Percentiles rank a stretch among this genome's conserved stretches.
Conservation (phyloP, 2,888 invertebrate species). For the Pterostichus madidus region DNA sequence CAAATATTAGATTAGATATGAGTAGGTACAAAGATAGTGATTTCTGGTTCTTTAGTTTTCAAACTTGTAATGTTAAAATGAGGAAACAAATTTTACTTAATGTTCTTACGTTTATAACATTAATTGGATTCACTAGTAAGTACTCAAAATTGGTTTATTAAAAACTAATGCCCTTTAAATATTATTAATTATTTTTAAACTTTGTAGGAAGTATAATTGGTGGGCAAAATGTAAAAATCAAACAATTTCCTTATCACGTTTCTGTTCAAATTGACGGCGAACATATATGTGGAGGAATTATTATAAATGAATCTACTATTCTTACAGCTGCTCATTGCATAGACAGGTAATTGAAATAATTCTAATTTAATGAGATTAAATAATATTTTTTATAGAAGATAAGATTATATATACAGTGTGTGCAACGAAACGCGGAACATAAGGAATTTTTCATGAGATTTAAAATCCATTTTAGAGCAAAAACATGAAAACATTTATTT, state of each 20-base stretch:
- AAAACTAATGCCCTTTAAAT: background rate
- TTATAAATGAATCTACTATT: constrained; percentile 22
- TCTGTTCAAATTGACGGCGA: constrained; percentile 10
- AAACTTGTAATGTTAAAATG: too few species aligned
- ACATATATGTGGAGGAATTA: constrained; percentile 20
- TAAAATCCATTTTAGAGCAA: too few species aligned
- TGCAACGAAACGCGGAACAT: too few species aligned
- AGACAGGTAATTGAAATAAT: background rate
- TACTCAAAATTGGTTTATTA: background rate
- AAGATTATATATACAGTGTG: too few species aligned
- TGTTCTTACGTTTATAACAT: background rate
- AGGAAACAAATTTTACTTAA: background rate
- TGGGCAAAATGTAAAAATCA: constrained; percentile 32
- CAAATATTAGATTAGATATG: too few species aligned
- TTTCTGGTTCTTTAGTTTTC: too few species aligned
- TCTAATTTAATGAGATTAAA: too few species aligned
- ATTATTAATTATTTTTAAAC: too few species aligned
- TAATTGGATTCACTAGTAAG: background rate
- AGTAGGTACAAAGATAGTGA: too few species aligned
- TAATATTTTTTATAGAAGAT: too few species aligned
- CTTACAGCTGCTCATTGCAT: constrained; percentile 36
- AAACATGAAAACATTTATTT: too few species aligned
- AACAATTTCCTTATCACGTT: constrained; percentile 48
- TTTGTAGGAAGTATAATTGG: constrained; percentile 16
- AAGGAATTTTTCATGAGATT: too few species aligned